phyloP scores from a whole-genome alignment of 37 sponge, comb jelly and placozoan species.

The Hexactinellida sp. region DNA sequence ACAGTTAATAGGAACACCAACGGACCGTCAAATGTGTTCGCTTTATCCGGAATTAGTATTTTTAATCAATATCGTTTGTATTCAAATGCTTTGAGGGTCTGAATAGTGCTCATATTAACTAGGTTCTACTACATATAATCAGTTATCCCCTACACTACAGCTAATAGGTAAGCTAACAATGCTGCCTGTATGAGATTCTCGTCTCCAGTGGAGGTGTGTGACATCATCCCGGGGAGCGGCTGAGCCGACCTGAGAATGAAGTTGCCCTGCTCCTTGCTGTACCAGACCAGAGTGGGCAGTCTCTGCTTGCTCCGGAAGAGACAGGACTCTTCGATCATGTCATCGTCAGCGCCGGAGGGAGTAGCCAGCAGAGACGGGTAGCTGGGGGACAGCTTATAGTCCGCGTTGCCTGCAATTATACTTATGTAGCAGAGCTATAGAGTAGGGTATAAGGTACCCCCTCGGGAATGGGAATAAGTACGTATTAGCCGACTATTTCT shows the following conservation, averaged over 20 bases:
- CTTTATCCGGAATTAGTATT: too few species aligned
- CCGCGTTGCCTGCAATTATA: background rate
- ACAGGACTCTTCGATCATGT: constrained; percentile 28
- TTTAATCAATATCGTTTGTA: too few species aligned
- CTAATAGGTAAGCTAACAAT: background rate
- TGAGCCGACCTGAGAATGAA: constrained; percentile 88
- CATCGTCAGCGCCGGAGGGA: constrained; percentile 17
- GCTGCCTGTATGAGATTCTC: constrained; percentile 45
- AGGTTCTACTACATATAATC: too few species aligned
- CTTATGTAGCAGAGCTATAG: too few species aligned
- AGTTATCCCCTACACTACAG: background rate
- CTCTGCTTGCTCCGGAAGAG: constrained; percentile 75
- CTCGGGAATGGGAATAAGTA: too few species aligned
- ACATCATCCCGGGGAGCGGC: constrained; percentile 56
- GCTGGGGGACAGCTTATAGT: constrained; percentile 43
- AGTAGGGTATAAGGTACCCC: too few species aligned
- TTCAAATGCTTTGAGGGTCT: too few species aligned
- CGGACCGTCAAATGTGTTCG: too few species aligned
- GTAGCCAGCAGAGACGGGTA: constrained; percentile 61
- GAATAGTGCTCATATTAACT: too few species aligned
- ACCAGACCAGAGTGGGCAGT: constrained; percentile 74
- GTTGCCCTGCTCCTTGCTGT: constrained; percentile 36
- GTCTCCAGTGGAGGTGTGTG: constrained; percentile 51
- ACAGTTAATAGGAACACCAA: too few species aligned
- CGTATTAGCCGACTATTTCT: too few species aligned